Conservation (phyloP, 2,113 vertebrate genomes). For the Aptenodytes forsteri region DNA sequence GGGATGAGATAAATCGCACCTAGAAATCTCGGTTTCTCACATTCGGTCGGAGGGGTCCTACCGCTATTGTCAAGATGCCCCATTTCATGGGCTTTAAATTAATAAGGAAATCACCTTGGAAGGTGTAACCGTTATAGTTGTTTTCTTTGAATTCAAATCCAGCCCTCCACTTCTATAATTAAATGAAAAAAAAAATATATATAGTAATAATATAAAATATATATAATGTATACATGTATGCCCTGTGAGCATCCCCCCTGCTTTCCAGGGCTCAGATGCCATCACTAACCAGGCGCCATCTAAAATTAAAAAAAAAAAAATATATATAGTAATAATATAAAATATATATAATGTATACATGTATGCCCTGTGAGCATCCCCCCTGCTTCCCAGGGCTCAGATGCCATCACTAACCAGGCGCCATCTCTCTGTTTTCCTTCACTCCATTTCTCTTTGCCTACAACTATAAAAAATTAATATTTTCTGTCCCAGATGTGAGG, state of each 20-base stretch:
- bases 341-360: background rate
- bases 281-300: no score
- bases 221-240: no score
- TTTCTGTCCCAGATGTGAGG: background rate
- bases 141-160: background rate
- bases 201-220: background rate
- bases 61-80: background rate
- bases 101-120: background rate
- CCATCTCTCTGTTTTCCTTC: background rate
- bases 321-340: background rate
- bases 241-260: no score
- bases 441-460: background rate
- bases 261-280: no score
- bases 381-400: background rate
- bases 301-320: background rate
- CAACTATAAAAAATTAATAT: background rate
- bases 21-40: background rate
- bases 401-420: rapidly evolving
- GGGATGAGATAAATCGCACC: background rate
- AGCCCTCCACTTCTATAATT: background rate
- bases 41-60: background rate
- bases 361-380: background rate
- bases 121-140: background rate
- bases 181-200: background rate
- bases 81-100: background rate